Percentiles rank a stretch among this genome's conserved stretches.
These are phyloP conservation scores for Spilosoma lubricipeda DNA, from an alignment of 2,888 invertebrate species.

Conservation along the genomic window DNA sequence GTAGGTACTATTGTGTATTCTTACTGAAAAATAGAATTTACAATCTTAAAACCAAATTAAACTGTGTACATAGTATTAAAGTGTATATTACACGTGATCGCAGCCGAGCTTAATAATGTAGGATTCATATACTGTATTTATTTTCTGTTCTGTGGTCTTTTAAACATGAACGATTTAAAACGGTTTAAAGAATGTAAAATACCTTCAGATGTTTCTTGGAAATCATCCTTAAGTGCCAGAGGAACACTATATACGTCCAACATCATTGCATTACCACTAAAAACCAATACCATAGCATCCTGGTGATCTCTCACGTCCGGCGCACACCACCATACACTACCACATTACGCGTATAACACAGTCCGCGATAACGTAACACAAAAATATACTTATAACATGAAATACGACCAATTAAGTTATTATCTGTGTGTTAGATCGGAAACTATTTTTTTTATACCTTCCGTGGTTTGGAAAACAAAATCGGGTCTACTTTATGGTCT, in stretches of 20 bases:
- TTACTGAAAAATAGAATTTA: no score
- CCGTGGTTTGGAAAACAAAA: not conserved
- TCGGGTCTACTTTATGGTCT: not conserved
- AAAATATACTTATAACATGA: constrained; percentile 50
- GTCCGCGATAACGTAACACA: constrained; percentile 53
- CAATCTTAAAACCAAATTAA: no score
- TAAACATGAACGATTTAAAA: no score
- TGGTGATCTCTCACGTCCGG: constrained; percentile 9
- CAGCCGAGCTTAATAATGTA: no score
- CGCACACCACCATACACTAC: constrained; percentile 41
- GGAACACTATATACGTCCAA: constrained; percentile 12
- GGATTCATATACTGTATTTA: no score
- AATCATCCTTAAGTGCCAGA: not conserved
- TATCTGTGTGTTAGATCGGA: constrained; percentile 11
- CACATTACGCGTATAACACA: constrained; percentile 67
- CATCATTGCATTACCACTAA: constrained; percentile 22
- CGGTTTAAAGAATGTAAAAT: no score
- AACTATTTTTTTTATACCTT: constrained; percentile 14
- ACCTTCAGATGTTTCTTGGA: no score
- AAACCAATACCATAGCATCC: constrained; percentile 14
- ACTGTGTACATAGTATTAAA: no score
- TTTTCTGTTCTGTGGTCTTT: no score
- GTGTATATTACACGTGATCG: no score
- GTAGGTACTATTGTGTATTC: no score
- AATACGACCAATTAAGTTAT: constrained; percentile 47